These are phyloP conservation scores for Bombycilla garrulus DNA, from an alignment of 2,113 vertebrate species.

Conservation along the genomic window DNA sequence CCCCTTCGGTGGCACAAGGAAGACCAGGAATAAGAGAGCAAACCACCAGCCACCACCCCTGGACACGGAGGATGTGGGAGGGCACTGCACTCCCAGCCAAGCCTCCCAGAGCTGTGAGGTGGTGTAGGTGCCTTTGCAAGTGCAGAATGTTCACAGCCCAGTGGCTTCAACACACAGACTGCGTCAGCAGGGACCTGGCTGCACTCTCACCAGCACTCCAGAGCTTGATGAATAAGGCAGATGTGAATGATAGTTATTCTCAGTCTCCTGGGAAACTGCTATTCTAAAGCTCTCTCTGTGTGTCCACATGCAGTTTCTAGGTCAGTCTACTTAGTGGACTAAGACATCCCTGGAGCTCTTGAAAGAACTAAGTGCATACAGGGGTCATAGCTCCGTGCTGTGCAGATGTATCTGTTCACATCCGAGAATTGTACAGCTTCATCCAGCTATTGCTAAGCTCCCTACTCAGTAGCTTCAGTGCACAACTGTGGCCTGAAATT, in stretches of 20 bases:
- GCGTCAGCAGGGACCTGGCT: background rate
- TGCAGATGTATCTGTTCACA: background rate
- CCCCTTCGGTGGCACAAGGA: fast-evolving
- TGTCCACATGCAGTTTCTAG: background rate
- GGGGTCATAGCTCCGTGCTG: background rate
- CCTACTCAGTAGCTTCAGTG: background rate
- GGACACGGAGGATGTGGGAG: background rate
- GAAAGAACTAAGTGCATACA: fast-evolving
- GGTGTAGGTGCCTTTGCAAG: fast-evolving
- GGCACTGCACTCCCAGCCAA: background rate
- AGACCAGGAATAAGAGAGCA: background rate
- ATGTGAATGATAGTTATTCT: background rate
- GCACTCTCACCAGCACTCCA: fast-evolving
- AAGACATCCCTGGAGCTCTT: background rate
- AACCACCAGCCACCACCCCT: no score
- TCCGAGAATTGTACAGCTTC: background rate
- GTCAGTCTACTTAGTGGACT: background rate
- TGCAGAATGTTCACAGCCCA: fast-evolving
- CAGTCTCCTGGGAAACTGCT: background rate
- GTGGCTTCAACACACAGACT: fast-evolving
- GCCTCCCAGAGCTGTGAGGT: fast-evolving
- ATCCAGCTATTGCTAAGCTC: background rate
- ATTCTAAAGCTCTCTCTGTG: background rate
- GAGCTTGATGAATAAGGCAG: background rate
- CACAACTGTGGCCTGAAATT: background rate